Base-by-base conservation (phyloP, 2,888 invertebrate genomes). In the Drosophila planitibia region DNA sequence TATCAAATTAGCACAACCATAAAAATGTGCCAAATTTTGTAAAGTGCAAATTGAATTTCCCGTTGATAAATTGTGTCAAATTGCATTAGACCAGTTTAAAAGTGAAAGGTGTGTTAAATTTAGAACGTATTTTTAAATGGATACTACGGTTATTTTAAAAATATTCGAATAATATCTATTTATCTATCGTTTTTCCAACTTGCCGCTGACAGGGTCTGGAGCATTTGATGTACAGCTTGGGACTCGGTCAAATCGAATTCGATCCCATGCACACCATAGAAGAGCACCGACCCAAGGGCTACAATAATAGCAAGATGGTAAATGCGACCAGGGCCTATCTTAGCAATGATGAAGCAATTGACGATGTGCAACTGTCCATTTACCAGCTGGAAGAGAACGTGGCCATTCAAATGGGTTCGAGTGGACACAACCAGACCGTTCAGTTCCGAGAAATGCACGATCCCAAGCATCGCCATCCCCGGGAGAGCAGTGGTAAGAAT, bases 171-270 rank as follows among this genome's bases (percentile, higher is more conserved):
- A 47, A 25, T 47, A 47, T 47, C 4, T 16, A 4, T 47, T 22
- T 22, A 1, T 28, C 2, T 4, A 33, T 22, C 16, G 4, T 25
- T 5, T 4, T 22, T 59, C 28, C 10, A 16, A 47, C 19, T n/a
- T 6, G 16, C 2, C 16, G 72, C 72, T 76, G 72, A 3, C 93
- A 96, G 96, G 96, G 96, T 16, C 95, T 96, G 79, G 96, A 96
- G 91, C 96, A 96, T 84, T 93, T 96, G 55, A 93, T 96, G 92
- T 95, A 95, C 83, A 96, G 94, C 83, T 92, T 96, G 28, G 96
- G 96, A 0, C 93, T 96, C n/a, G 96, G 96, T 1, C 95, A 95
- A 16, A 93, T 95, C 10, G 94, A 95, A 79, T 95, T 96, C 66
- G 91, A 91, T 19, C 91, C 92, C 19, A 83, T 82, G 2, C 93